Evolutionary conservation across 2,797 vertebrate genomes (phyloP).

Genomic region (Kryptolebias ocellatus): DNA sequence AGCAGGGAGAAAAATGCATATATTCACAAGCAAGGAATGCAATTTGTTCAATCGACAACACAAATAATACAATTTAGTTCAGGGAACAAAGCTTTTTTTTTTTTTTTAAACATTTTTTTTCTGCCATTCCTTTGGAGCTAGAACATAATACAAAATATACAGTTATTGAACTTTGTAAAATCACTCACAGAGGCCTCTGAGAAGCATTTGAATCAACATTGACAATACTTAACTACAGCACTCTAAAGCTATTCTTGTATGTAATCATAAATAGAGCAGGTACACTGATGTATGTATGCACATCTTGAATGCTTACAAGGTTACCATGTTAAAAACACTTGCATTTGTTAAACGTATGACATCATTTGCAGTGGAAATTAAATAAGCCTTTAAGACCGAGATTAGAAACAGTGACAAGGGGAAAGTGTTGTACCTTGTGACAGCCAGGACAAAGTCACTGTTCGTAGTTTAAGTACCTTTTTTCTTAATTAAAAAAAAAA

Average conservation of each 20-base stretch:
- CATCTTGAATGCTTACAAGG: slow-evolving; percentile 77
- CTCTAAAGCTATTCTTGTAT: slow-evolving; percentile 83
- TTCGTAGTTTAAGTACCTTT: slow-evolving; percentile 63
- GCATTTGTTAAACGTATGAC: slow-evolving; percentile 78
- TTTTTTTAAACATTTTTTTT: slow-evolving; percentile 68
- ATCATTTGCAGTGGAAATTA: slow-evolving; percentile 79
- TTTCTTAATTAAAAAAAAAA: slow-evolving; percentile 38
- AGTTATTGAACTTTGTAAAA: slow-evolving; percentile 88
- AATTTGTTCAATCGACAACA: slow-evolving; percentile 87
- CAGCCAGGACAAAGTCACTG: slow-evolving; percentile 69
- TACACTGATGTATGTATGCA: slow-evolving; percentile 75
- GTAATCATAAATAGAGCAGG: slow-evolving; percentile 84
- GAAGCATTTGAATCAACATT: slow-evolving; percentile 85
- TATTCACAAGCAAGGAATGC: slow-evolving; percentile 86
- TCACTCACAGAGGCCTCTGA: slow-evolving; percentile 88
- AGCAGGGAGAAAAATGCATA: slow-evolving; percentile 76
- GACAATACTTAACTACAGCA: slow-evolving; percentile 88
- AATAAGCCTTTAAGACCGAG: slow-evolving; percentile 80
- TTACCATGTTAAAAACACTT: slow-evolving; percentile 79
- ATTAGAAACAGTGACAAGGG: slow-evolving; percentile 52
- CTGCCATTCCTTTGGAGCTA: slow-evolving; percentile 86
- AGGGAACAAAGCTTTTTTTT: slow-evolving; percentile 85
- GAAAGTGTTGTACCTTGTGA: slow-evolving; percentile 70
- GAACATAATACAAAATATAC: slow-evolving; percentile 93
- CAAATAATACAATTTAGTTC: slow-evolving; percentile 87